A percentile compares a stretch with the other conserved stretches of the same genome.
These are phyloP conservation scores for Cuniculus paca DNA, from an alignment of 2,797 vertebrate species.

Conservation along the genomic window DNA sequence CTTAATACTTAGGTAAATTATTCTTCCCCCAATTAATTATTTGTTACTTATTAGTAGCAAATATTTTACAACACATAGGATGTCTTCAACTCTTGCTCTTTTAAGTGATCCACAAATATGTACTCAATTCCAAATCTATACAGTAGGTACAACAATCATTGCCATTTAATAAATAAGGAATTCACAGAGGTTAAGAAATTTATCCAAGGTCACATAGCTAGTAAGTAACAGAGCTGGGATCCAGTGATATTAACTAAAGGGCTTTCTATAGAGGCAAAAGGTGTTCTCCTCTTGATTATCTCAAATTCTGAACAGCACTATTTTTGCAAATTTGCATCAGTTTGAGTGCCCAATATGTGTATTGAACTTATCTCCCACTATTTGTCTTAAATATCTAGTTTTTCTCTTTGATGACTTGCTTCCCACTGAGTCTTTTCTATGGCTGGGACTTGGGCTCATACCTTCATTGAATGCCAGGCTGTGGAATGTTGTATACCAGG, in stretches of 20 bases:
- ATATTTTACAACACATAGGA: background rate
- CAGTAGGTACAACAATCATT: background rate
- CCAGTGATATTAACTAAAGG: background rate
- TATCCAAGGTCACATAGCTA: background rate
- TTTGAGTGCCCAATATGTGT: background rate
- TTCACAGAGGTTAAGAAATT: constrained; percentile 16
- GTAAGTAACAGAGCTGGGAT: background rate
- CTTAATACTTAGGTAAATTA: background rate
- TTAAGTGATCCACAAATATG: constrained; percentile 20
- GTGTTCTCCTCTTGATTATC: background rate
- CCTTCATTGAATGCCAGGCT: background rate
- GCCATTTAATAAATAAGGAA: constrained; percentile 10
- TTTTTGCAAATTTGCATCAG: background rate
- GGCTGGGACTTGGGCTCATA: background rate
- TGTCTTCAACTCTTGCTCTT: background rate
- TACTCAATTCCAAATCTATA: background rate
- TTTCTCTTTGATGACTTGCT: background rate
- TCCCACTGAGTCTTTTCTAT: background rate
- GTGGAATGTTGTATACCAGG: background rate
- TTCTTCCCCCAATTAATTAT: background rate
- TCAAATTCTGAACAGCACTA: background rate
- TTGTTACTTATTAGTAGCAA: constrained; percentile 16
- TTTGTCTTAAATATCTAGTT: constrained; percentile 10
- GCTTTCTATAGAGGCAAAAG: background rate
- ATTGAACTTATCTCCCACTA: background rate